Conservation (phyloP, 2,113 vertebrate species). For the Syngnathus floridae region DNA sequence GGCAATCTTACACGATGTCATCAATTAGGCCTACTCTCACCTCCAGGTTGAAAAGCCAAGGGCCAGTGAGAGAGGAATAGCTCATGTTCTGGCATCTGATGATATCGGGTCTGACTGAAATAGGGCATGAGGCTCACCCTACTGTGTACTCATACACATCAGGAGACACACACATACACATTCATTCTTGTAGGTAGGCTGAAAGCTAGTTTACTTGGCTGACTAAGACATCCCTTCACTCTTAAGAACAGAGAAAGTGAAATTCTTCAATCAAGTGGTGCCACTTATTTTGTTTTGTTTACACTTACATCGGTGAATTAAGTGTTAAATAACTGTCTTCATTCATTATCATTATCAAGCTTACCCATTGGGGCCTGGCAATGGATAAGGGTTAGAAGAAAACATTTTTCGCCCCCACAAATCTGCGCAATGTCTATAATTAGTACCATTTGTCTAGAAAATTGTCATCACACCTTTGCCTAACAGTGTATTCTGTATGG, state of each 20-base stretch:
- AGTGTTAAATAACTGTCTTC: background rate
- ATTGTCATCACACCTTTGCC: too few species aligned
- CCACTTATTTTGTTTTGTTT: background rate
- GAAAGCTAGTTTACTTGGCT: constrained; percentile 15
- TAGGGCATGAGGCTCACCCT: constrained; percentile 53
- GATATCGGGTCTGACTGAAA: constrained; percentile 66
- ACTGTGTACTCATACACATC: constrained; percentile 44
- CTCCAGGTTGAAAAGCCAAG: constrained; percentile 45
- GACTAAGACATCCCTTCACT: constrained; percentile 11
- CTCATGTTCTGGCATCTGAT: constrained; percentile 60
- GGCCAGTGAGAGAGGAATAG: constrained; percentile 38
- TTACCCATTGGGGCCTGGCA: background rate
- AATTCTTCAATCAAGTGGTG: background rate
- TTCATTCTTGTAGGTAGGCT: constrained; percentile 20
- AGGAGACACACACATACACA: constrained; percentile 15
- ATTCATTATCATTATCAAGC: background rate
- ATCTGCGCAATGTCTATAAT: too few species aligned
- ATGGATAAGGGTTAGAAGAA: too few species aligned
- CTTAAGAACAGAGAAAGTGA: background rate
- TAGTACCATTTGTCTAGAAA: too few species aligned
- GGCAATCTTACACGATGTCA: constrained; percentile 45
- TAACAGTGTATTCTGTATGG: too few species aligned
- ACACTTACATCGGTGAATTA: too few species aligned
- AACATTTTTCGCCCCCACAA: too few species aligned
- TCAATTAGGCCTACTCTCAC: constrained; percentile 63